Percentiles rank a stretch among this genome's conserved stretches.
phyloP scores from a whole-genome alignment of 2,888 invertebrate genomes.

The Odontomyia ornata region DNA sequence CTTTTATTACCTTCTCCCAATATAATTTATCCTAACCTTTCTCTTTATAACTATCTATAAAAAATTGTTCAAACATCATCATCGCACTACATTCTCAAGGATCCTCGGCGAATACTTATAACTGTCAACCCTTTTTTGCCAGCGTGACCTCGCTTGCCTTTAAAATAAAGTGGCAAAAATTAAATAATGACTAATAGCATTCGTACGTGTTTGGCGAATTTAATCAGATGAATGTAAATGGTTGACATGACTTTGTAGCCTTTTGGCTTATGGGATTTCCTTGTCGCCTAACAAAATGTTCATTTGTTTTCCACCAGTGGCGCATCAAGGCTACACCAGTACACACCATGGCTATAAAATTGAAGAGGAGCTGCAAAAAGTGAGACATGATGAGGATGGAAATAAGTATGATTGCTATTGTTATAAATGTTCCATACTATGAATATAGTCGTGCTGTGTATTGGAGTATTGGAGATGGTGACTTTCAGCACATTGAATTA shows the following conservation, averaged over 20 bases:
- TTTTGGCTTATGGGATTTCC: conserved; percentile 44
- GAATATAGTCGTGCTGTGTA: background rate
- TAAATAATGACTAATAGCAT: conserved; percentile 48
- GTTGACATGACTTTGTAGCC: conserved; percentile 42
- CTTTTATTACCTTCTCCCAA: too few relatives aligned
- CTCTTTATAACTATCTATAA: too few relatives aligned
- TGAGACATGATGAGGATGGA: conserved; percentile 22
- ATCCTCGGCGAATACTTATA: background rate
- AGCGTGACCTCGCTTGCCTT: background rate
- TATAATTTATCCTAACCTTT: too few relatives aligned
- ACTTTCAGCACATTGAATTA: conserved; percentile 53
- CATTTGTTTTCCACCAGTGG: conserved; percentile 25
- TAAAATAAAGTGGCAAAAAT: conserved; percentile 48
- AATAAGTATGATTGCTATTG: conserved; percentile 21
- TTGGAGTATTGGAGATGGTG: background rate
- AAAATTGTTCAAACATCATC: too few relatives aligned
- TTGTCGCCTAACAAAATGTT: conserved; percentile 32
- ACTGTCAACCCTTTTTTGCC: conserved; percentile 4
- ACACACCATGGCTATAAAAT: background rate
- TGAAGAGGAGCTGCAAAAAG: background rate
- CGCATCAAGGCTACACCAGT: background rate
- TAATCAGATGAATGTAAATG: conserved; percentile 43
- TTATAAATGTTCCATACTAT: conserved; percentile 6
- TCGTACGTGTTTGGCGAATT: conserved; percentile 42
- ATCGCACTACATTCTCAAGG: too few relatives aligned